phyloP scores from a whole-genome alignment of 2,888 invertebrate genomes.

The Acleris laterana region DNA sequence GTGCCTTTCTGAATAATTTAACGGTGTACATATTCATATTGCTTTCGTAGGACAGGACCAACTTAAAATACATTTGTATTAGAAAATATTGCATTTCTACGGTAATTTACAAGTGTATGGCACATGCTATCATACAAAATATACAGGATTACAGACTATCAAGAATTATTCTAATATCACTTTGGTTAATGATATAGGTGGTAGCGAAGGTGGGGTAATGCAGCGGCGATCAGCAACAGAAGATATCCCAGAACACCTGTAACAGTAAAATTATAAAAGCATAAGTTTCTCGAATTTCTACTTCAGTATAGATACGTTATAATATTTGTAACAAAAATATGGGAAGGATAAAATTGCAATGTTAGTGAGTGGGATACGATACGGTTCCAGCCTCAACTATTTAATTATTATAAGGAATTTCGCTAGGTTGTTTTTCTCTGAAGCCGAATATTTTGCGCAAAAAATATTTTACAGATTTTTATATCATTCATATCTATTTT shows the following conservation, averaged over 20 bases:
- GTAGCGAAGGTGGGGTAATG: slow-evolving; percentile 63
- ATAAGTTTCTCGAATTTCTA: no score
- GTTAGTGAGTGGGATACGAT: no score
- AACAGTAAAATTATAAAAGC: slow-evolving; percentile 39
- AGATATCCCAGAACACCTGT: slow-evolving; percentile 64
- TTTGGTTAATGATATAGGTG: slow-evolving; percentile 79
- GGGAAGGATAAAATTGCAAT: no score
- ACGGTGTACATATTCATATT: slow-evolving; percentile 74
- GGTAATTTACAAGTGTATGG: slow-evolving; percentile 77
- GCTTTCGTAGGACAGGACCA: slow-evolving; percentile 70
- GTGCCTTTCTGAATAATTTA: slow-evolving; percentile 77
- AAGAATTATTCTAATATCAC: slow-evolving; percentile 80
- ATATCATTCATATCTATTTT: no score
- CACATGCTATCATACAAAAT: slow-evolving; percentile 82
- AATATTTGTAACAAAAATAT: no score
- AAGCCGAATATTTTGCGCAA: no score
- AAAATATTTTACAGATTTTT: no score
- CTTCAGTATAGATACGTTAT: no score
- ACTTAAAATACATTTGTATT: slow-evolving; percentile 61
- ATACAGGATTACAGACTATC: slow-evolving; percentile 77
- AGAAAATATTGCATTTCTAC: slow-evolving; percentile 80
- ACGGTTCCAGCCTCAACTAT: no score
- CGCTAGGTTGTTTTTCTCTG: no score
- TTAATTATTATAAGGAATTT: no score
- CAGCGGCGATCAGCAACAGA: slow-evolving; percentile 61